phyloP scores from a whole-genome alignment of 1,140 invertebrate genomes.

The Chrysomallon squamiferum region DNA sequence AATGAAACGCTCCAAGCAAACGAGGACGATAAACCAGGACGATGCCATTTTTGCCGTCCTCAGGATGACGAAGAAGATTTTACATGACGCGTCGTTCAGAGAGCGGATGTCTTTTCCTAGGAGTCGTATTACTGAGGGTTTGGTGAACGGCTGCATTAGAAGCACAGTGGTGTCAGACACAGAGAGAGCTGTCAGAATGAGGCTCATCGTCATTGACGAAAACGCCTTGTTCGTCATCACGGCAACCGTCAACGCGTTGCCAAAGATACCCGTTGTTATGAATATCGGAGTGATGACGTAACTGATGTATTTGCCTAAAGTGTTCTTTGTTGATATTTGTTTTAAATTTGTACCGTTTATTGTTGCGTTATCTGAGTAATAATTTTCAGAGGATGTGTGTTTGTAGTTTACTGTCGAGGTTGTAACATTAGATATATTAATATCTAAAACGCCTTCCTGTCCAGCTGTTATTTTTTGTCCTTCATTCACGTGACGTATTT shows the following conservation, averaged over 20 bases:
- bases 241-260: constrained; percentile 30
- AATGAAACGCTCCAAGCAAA: constrained; percentile 43
- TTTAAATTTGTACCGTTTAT: too few species aligned
- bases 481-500: too few species aligned
- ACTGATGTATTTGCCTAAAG: not conserved
- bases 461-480: too few species aligned
- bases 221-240: constrained; percentile 24
- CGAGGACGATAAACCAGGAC: constrained; percentile 45
- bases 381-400: too few species aligned
- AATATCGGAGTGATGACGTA: constrained; percentile 17
- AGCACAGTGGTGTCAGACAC: constrained; percentile 31
- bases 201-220: constrained; percentile 16
- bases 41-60: constrained; percentile 43
- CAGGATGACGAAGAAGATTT: constrained; percentile 38
- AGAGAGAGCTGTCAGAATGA: constrained; percentile 30
- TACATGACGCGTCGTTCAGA: constrained; percentile 20
- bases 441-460: too few species aligned
- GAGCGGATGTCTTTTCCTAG: constrained; percentile 30
- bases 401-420: too few species aligned
- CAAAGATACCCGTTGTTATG: constrained; percentile 25
- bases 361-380: too few species aligned
- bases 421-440: too few species aligned
- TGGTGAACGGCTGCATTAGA: constrained; percentile 32
- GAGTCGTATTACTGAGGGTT: constrained; percentile 22
- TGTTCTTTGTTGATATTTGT: too few species aligned